Conservation (phyloP, 2,113 vertebrate species). For the Platichthys stellatus region DNA sequence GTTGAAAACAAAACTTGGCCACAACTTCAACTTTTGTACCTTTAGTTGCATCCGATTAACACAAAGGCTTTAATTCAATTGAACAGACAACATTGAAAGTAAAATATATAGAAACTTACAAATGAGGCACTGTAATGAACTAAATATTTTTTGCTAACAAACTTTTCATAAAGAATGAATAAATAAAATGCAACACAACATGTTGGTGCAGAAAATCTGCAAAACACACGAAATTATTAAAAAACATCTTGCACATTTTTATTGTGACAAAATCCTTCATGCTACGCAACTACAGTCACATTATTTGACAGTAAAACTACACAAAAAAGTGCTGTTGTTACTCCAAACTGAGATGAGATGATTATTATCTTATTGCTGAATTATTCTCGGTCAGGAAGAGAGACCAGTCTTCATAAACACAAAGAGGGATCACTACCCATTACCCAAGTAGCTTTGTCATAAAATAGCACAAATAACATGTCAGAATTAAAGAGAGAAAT, state of each 20-base stretch:
- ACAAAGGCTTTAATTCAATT: background rate
- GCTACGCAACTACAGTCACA: slow-evolving; percentile 58
- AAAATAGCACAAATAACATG: slow-evolving; percentile 46
- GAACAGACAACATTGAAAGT: too few relatives aligned
- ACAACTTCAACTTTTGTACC: background rate
- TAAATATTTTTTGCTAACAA: background rate
- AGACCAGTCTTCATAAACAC: slow-evolving; percentile 8
- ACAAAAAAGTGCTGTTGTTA: slow-evolving; percentile 65
- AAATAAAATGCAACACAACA: background rate
- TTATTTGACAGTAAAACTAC: slow-evolving; percentile 50
- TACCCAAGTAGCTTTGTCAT: slow-evolving; percentile 29
- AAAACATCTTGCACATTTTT: slow-evolving; percentile 60
- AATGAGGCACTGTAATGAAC: too few relatives aligned
- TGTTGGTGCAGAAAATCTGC: background rate
- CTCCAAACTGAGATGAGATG: slow-evolving; percentile 67
- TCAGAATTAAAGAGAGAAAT: slow-evolving; percentile 35
- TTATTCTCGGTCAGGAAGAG: slow-evolving; percentile 34
- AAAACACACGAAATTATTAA: slow-evolving; percentile 7
- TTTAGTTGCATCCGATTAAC: background rate
- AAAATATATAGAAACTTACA: background rate
- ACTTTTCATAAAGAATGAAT: background rate
- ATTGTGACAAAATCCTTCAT: slow-evolving; percentile 64
- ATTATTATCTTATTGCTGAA: slow-evolving; percentile 69
- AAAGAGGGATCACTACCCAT: slow-evolving; percentile 20
- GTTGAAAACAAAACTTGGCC: background rate